phyloP scores from a whole-genome alignment of 2,113 vertebrate genomes.

The Ceratotherium simum region DNA sequence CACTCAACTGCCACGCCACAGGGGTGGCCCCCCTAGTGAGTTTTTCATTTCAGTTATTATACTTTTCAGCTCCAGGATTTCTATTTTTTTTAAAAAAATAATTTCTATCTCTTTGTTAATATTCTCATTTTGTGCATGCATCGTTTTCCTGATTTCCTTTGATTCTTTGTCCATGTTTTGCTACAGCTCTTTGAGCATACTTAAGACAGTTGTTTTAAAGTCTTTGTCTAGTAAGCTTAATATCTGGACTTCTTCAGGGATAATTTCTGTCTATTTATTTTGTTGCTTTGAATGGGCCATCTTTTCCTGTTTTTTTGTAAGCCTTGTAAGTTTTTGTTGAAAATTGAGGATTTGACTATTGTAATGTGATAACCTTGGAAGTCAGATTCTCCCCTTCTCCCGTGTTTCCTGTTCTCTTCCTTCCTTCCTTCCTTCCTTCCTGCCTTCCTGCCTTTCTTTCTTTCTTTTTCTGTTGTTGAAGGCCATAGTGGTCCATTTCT shows the following conservation, averaged over 20 bases:
- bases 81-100: no score
- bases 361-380: not conserved
- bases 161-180: not conserved
- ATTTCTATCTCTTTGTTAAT: accelerated
- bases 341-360: not conserved
- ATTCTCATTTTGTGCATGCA: accelerated
- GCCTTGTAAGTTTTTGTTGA: not conserved
- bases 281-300: not conserved
- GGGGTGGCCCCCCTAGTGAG: no score
- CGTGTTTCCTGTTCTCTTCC: no score
- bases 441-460: not conserved
- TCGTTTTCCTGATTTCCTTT: not conserved
- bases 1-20: no score
- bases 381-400: no score
- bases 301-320: not conserved
- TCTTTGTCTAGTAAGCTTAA: not conserved
- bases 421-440: not conserved
- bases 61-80: not conserved
- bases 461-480: not conserved
- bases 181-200: not conserved
- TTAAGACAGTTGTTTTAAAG: not conserved
- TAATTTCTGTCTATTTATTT: not conserved
- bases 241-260: not conserved
- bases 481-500: not conserved
- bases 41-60: no score